phyloP scores from a whole-genome alignment of 2,113 vertebrate genomes.

The Montifringilla adamsi region DNA sequence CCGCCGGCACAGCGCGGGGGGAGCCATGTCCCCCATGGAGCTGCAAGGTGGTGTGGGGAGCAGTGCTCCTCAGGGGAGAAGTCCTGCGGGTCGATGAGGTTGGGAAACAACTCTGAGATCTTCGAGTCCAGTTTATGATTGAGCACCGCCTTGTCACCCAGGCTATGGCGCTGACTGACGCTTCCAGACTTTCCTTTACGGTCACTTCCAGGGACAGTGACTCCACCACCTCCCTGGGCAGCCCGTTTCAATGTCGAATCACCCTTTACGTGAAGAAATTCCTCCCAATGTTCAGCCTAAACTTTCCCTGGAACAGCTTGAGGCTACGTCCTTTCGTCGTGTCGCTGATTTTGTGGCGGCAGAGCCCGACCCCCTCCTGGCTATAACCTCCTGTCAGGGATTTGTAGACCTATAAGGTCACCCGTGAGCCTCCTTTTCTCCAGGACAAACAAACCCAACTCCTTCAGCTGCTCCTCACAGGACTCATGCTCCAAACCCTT shows the following conservation, averaged over 20 bases:
- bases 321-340: neutral
- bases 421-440: neutral
- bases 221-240: too few species aligned
- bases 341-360: neutral
- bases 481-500: neutral
- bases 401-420: accelerated
- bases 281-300: neutral
- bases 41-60: neutral
- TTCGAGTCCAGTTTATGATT: neutral
- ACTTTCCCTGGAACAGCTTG: neutral
- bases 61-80: accelerated
- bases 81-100: neutral
- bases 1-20: accelerated
- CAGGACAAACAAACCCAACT: neutral
- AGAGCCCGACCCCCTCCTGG: neutral
- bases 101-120: neutral
- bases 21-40: accelerated
- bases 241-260: neutral
- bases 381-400: neutral
- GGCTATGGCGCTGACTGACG: neutral
- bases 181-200: neutral
- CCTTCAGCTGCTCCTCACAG: neutral
- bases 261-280: neutral
- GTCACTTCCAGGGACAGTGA: neutral
- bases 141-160: neutral